phyloP scores from a whole-genome alignment of 2,113 vertebrate species.

The Gnathonemus echidnorhynchus region DNA sequence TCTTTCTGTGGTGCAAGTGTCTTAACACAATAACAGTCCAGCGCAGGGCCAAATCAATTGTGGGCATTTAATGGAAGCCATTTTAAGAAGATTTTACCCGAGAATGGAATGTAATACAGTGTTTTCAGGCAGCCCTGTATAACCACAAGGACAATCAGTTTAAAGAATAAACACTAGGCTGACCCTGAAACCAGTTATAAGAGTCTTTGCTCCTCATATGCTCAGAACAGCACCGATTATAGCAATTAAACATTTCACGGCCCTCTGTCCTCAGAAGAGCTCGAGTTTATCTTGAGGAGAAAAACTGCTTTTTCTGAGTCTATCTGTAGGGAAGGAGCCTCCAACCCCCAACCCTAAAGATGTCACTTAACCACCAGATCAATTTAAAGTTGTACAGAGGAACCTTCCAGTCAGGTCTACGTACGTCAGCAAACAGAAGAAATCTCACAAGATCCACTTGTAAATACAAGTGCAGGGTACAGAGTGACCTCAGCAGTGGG shows the following conservation, averaged over 20 bases:
- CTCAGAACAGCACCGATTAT: background rate
- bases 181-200: background rate
- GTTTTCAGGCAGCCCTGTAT: too few relatives aligned
- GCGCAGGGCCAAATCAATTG: background rate
- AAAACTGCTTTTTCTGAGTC: background rate
- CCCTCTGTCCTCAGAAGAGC: background rate
- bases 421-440: constrained; percentile 32
- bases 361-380: constrained; percentile 33
- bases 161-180: background rate
- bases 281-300: background rate
- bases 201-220: background rate
- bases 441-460: constrained; percentile 32
- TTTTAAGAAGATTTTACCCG: too few relatives aligned
- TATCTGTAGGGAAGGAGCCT: background rate
- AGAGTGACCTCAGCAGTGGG: background rate
- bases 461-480: constrained; percentile 22
- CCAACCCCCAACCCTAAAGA: constrained; percentile 32
- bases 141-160: background rate
- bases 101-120: background rate
- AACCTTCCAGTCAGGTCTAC: constrained; percentile 31
- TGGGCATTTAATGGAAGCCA: background rate
- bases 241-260: background rate
- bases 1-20: background rate
- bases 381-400: constrained; percentile 33
- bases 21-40: background rate